phyloP scores from a whole-genome alignment of 2,888 invertebrate species.

The Trissonchulus sp. region DNA sequence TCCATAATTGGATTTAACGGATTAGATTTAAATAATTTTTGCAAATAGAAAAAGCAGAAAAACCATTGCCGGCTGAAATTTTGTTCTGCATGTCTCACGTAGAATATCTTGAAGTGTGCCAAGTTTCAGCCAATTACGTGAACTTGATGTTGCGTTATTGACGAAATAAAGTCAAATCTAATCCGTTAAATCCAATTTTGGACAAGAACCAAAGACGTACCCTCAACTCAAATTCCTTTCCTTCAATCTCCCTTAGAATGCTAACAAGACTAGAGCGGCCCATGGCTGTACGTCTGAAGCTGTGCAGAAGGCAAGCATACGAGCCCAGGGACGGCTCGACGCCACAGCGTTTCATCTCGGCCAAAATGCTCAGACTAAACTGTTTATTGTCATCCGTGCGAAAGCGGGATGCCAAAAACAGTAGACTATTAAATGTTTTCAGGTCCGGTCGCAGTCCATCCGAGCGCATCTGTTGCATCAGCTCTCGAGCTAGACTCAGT shows the following conservation, averaged over 20 bases:
- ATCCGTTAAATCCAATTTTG: too few species aligned
- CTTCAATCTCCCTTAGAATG: background rate
- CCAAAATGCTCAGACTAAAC: background rate
- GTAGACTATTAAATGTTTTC: background rate
- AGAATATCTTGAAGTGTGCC: too few species aligned
- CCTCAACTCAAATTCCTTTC: slow-evolving; percentile 1
- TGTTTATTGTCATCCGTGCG: background rate
- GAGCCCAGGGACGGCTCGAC: slow-evolving; percentile 17
- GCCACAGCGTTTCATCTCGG: slow-evolving; percentile 13
- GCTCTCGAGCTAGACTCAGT: background rate
- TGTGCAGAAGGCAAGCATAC: background rate
- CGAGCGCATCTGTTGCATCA: background rate
- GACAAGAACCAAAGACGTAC: too few species aligned
- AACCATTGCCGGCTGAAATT: too few species aligned
- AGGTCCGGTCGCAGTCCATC: background rate
- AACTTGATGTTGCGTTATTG: too few species aligned
- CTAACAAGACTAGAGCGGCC: background rate
- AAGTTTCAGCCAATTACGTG: too few species aligned
- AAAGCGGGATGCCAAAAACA: background rate
- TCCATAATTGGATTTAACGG: too few species aligned
- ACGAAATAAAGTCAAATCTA: too few species aligned
- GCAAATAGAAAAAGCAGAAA: too few species aligned
- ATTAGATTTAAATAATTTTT: too few species aligned
- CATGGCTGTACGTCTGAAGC: background rate
- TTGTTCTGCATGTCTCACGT: too few species aligned